Base-by-base conservation (phyloP, 2,113 vertebrate species). In the Pteropus alecto region DNA sequence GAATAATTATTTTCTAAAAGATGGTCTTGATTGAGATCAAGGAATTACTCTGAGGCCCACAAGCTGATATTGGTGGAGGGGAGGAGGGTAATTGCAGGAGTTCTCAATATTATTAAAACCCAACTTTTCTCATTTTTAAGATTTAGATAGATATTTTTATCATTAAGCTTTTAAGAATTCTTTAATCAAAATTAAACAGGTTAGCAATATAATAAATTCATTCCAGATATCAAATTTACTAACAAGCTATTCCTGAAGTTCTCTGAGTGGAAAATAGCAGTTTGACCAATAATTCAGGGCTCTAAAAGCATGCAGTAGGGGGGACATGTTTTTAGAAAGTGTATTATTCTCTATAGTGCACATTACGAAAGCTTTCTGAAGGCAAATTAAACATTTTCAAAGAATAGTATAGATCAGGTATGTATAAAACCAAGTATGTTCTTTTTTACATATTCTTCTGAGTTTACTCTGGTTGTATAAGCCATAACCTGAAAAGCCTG, bases 121-220 rank as follows among this genome's bases (percentile, higher is more conserved):
- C 21, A 79, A 68, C 35, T 41, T 95, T 65, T 43, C 33, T 61
- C 18, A 63, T n/a, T 73, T 63, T 70, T 76, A 77, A 60, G 16
- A 86, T 86, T 94, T 86, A 73, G 35, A 68, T 65, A 6, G 7
- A 70, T 24, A 70, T 77, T 87, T 93, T 28, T 71, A 14, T 86
- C 30, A 76, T 46, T 87, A 89, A 41, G n/a, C 13, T 48, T 91
- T 94, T 71, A 87, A 63, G 74, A 81, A 71, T 43, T 60, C 83
- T 78, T 63, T 87, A 30, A 71, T 3, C 58, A 94, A 96, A 93
- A 88, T 67, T 46, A 73, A 93, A 86, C 1, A 94, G 51, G 70
- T 35, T 67, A 60, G 81, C 11, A 30, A 87, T 67, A 9, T 38
- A 3, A 41, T 10, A 0, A 87, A 79, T 74, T 97, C 30, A 71